Evolutionary conservation across 2,797 vertebrate species (phyloP), one percentile per base, ranked within the genome.

Genomic region (Chaenodraco wilsoni): DNA sequence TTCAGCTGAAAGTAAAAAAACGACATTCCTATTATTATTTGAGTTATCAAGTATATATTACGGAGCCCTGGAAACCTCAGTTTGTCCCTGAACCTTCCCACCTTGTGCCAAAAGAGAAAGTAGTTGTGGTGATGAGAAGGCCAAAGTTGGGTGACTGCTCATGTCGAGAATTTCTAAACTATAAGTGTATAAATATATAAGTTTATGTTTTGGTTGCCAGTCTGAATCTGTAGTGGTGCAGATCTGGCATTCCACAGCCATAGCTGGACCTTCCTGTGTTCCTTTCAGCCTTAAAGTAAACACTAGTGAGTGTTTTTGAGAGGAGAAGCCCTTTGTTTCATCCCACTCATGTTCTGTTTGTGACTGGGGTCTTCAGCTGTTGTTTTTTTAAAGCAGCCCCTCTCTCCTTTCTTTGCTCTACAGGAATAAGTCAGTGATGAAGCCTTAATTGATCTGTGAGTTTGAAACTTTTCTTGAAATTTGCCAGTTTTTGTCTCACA

Each of bases 101-200:
- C 78, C 65, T 81, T 85, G 89, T 93, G 92, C 88, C 91, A 93
- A 90, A 93, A 88, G 58, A 76, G 51, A 69, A 69, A 63, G 33
- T 65, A 70, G 49, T 69, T 41, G 57, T 72, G 61, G 56, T 76
- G 65, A 9, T 54, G 21, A 58, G 61, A 71, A 83, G 79, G 76
- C 80, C 84, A 87, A 86, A 83, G 84, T 57, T 69, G 65, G 62
- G 50, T 84, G 79, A 82, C 68, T 74, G 65, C 74, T 79, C 43
- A 17, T 61, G 70, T 80, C 48, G 51, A 69, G 79, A 65, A 78
- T 86, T 76, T 63, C 68, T 65, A 46, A 63, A 79, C 82, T 49
- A 81, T 51, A 69, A 74, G 33, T 69, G 46, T 82, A 46, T 37
- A 37, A 37, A 37, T 37, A 37, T 37, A 37, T 37, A 37, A 7